These are phyloP conservation scores for Ariolimax columbianus DNA, from an alignment of 2,888 invertebrate species.

Conservation along the genomic window DNA sequence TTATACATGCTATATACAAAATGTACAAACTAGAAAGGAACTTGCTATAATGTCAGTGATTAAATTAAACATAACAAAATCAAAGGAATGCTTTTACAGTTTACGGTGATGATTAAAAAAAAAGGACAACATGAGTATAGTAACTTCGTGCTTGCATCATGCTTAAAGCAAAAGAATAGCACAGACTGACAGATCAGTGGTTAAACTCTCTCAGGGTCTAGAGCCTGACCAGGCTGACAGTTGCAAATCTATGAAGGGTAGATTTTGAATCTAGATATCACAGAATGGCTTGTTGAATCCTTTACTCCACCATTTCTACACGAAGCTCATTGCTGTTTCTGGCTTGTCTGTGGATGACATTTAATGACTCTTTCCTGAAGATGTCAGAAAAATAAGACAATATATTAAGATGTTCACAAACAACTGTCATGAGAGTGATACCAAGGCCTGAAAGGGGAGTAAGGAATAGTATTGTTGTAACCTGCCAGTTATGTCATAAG, in stretches of 20 bases:
- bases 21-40: conserved; percentile 42
- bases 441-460: not conserved
- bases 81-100: conserved; percentile 38
- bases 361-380: not conserved
- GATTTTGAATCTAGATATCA: conserved; percentile 28
- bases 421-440: not conserved
- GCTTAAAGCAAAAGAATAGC: conserved; percentile 4
- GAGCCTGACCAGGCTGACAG: conserved; percentile 12
- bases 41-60: not conserved
- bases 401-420: too few relatives aligned
- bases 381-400: not conserved
- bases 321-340: not conserved
- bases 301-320: not conserved
- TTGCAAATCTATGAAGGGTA: not conserved
- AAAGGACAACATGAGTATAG: not conserved
- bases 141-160: not conserved
- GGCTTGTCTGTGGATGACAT: not conserved
- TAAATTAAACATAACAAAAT: conserved; percentile 2
- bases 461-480: too few relatives aligned
- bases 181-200: conserved; percentile 28
- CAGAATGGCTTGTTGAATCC: not conserved
- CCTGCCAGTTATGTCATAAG: too few relatives aligned
- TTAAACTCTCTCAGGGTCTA: not conserved
- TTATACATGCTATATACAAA: conserved; percentile 18
- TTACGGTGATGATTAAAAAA: not conserved